Evolutionary conservation across 2,113 vertebrate species (phyloP).

Genomic region (Larimichthys crocea): DNA sequence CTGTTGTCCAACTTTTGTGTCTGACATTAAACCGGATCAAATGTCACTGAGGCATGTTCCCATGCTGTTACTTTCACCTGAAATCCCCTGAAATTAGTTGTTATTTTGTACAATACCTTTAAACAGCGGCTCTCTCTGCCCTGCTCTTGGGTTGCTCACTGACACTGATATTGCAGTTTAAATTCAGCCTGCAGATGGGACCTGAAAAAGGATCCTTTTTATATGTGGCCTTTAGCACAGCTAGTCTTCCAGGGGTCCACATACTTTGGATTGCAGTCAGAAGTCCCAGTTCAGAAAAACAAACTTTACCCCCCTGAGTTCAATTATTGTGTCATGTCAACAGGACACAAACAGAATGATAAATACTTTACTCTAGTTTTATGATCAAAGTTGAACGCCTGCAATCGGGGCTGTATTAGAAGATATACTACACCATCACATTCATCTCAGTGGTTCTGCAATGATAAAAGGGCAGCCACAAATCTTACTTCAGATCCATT

Average conservation of each 20-base stretch:
- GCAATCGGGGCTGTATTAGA: too few relatives aligned
- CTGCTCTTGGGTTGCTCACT: neutral
- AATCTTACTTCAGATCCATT: too few relatives aligned
- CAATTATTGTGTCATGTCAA: neutral
- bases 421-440: too few relatives aligned
- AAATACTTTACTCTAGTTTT: neutral
- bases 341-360: slow-evolving; percentile 9
- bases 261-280: neutral
- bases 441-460: too few relatives aligned
- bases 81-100: neutral
- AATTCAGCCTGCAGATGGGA: neutral
- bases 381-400: too few relatives aligned
- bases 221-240: neutral
- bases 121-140: neutral
- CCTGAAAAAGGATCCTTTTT: neutral
- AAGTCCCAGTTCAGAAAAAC: neutral
- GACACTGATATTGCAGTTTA: neutral
- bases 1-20: neutral
- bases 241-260: too few relatives aligned
- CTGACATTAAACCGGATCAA: neutral
- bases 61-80: neutral
- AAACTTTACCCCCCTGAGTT: neutral
- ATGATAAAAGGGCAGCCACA: too few relatives aligned
- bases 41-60: too few relatives aligned
- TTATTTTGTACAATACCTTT: neutral